Conservation (phyloP, 2,888 invertebrate genomes). For the Eueremaeus valkanovi region DNA sequence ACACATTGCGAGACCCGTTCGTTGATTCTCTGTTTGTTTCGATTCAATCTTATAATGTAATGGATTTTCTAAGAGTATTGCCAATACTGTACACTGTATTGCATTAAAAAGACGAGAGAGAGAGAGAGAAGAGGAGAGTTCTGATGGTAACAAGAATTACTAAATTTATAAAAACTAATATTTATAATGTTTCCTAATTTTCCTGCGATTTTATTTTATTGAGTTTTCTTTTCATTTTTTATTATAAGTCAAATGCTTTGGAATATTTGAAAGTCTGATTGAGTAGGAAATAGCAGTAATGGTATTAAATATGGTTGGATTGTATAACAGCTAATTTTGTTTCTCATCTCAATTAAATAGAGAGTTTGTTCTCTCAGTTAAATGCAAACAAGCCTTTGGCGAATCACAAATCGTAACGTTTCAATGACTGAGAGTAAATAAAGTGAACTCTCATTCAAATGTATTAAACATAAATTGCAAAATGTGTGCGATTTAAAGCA, state of each 20-base stretch:
- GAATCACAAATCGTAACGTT: not conserved
- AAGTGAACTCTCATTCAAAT: not conserved
- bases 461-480: not conserved
- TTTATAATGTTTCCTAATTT: too few relatives aligned
- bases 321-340: not conserved
- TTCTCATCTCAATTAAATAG: not conserved
- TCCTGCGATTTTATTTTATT: not conserved
- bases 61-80: not conserved
- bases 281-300: not conserved
- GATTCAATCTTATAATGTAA: not conserved
- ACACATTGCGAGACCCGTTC: not conserved
- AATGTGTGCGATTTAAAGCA: not conserved
- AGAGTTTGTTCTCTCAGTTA: not conserved
- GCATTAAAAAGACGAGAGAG: not conserved
- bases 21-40: not conserved
- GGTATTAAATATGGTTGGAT: not conserved
- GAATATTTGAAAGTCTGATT: too few relatives aligned
- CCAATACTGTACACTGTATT: too few relatives aligned
- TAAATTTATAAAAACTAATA: too few relatives aligned
- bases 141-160: too few relatives aligned
- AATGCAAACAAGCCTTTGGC: not conserved
- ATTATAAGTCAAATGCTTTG: too few relatives aligned
- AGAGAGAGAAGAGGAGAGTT: not conserved
- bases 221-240: too few relatives aligned
- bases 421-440: not conserved